Base-by-base conservation (phyloP, 2,888 invertebrate genomes). In the Dromius quadrimaculatus region DNA sequence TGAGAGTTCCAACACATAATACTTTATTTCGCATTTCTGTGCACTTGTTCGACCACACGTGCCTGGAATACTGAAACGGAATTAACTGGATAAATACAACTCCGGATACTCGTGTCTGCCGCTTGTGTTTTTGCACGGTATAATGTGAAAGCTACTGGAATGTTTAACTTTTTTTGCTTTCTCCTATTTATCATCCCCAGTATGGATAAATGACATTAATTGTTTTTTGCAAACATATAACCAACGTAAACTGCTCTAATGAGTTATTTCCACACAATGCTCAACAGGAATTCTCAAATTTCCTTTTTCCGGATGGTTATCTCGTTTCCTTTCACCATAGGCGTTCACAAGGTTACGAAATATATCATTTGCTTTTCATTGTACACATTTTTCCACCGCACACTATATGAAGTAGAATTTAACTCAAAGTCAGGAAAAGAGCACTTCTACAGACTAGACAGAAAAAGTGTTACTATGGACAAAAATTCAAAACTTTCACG, bases 11-110 rank as follows among this genome's bases (percentile, higher is more conserved):
- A 19, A 23, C 34, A 34, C 59, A 36, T n/a, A 19, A 19, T 59
- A 34, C 36, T 59, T 59, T 54, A 54, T 54, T 47, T 28, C 28
- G 50, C 28, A 54, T 54, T 23, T 54, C 23, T 54, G 23, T 32
- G 50, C 59, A 36, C 19, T 36, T 20, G 59, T 36, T 59, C 59
- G 36, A 17, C 20, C 22, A 20, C 17, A 64, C 66, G 66, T 66
- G 66, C 66, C 57, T 9, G 15, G 66, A 66, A 66, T 66, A 57
- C 66, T 57, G 57, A 66, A 22, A 36, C 23, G 22, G 54, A 66
- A 54, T 66, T 66, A 66, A 66, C 54, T 41, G 54, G 66, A 66
- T 66, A 66, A 66, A 54, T 54, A 54, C 17, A 36, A 38, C 17
- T 62, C 50, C 20, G 50, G 65, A 50, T 65, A 36, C 19, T 11